phyloP scores from a whole-genome alignment of 1,140 invertebrate species.

The Idris sp. region DNA sequence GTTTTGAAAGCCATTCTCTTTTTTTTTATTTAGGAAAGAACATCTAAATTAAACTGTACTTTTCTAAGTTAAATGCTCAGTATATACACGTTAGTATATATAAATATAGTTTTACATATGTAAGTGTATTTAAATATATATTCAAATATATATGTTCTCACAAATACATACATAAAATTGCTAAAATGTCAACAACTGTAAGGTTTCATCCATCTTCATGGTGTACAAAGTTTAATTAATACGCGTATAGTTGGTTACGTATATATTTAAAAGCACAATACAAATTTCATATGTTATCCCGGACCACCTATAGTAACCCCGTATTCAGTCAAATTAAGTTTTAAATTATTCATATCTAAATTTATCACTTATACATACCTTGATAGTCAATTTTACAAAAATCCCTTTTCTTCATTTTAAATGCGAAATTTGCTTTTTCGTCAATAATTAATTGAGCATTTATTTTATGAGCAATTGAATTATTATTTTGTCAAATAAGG shows the following conservation, averaged over 20 bases:
- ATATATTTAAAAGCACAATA: conserved; percentile 40
- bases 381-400: conserved; percentile 59
- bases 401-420: conserved; percentile 4
- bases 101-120: conserved; percentile 47
- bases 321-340: conserved; percentile 17
- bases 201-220: conserved; percentile 38
- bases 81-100: conserved; percentile 53
- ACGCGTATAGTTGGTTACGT: conserved; percentile 14
- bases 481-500: conserved; percentile 28
- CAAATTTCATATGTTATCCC: conserved; percentile 60
- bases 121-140: no score
- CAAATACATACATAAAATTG: conserved; percentile 42
- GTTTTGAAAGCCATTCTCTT: neutral
- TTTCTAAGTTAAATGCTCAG: conserved; percentile 25
- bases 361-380: conserved; percentile 37
- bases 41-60: conserved; percentile 37
- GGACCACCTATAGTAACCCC: conserved; percentile 69
- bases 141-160: no score
- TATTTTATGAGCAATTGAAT: conserved; percentile 34
- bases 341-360: conserved; percentile 15
- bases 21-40: conserved; percentile 23
- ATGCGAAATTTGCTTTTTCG: conserved; percentile 1
- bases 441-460: conserved; percentile 30
- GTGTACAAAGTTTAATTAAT: conserved; percentile 37
- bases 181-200: conserved; percentile 63